Percentiles rank a stretch among this genome's conserved stretches.
These are phyloP conservation scores for Oconnorella tubifera DNA, from an alignment of 2,888 invertebrate genomes.

Conservation along the genomic window DNA sequence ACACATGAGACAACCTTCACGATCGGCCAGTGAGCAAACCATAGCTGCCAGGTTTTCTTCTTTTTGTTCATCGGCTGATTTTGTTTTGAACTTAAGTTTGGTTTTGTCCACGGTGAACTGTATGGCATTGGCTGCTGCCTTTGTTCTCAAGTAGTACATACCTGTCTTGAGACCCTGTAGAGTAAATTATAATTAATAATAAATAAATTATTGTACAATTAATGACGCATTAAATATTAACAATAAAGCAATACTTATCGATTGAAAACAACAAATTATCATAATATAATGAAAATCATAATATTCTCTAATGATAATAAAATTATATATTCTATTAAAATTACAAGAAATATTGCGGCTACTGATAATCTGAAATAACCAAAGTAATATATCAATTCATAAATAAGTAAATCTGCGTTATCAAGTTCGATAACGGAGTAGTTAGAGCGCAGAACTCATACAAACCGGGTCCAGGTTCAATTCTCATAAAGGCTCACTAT, in stretches of 20 bases:
- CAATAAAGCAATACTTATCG: background rate
- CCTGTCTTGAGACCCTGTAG: constrained; percentile 88
- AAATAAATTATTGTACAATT: background rate
- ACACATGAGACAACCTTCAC: constrained; percentile 82
- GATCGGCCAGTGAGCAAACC: constrained; percentile 80
- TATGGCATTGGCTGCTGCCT: constrained; percentile 91
- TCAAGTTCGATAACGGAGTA: no score
- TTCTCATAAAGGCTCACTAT: no score
- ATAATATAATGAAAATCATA: background rate
- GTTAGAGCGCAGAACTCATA: no score
- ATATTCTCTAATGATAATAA: no score
- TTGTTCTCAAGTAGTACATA: constrained; percentile 96
- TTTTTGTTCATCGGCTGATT: constrained; percentile 33
- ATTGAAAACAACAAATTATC: background rate
- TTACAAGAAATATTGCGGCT: no score
- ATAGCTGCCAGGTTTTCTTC: constrained; percentile 70
- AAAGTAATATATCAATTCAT: no score
- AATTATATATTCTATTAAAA: no score
- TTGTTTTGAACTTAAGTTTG: constrained; percentile 56
- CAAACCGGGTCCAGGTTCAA: no score
- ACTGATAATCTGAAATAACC: no score
- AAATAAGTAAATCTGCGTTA: no score
- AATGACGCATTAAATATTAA: background rate
- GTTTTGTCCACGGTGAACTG: constrained; percentile 95
- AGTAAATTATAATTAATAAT: no score